Base-by-base conservation (phyloP, 92 coral and sea anemone genomes). In the Parazoanthus darwini region DNA sequence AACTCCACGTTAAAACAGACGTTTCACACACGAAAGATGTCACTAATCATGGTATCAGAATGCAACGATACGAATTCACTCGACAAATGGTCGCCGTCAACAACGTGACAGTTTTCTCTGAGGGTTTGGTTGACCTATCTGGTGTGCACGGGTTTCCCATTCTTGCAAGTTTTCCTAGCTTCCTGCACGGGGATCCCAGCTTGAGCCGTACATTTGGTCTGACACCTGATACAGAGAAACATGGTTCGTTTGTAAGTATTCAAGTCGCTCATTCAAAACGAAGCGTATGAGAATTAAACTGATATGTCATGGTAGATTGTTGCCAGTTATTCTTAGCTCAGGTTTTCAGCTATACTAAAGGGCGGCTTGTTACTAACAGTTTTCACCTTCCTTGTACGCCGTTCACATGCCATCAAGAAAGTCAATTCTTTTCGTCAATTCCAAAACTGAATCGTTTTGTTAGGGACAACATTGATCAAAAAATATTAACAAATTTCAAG, bases 71-170 rank as follows among this genome's bases (percentile, higher is more conserved):
- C 71, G 88, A 88, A 78, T 76, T 93, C 10, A 86, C 78, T 6
- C 80, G 85, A 75, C 22, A 68, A 15, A 86, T 87, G 56, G 77
- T 92, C 43, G 79, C 89, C 82, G 86, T 79, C 7, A 92, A 95
- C 25, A 93, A 95, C 67, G 91, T 86, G 35, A 85, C 96, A 0
- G 89, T 93, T 46, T 90, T 93, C 38, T 68, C 82, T 77, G 71
- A 88, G 37, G 99, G 99, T 38, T 50, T 95, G 77, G 82, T 97
- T 83, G 98, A 97, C 78, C 80, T 91, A 16, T 63, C 90, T 44
- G 54, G 85, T 26, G 44, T 93, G n/a, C 38, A 39, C 11, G 80
- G 91, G 8, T 79, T 93, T 4, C 97, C 98, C 16, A n/a, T 89
- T 29, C 85, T 82, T 18, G 67, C 80, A 8, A 95, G 98, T 54